phyloP scores from a whole-genome alignment of 2,888 invertebrate species.

The Brachynemurus nebulosus region DNA sequence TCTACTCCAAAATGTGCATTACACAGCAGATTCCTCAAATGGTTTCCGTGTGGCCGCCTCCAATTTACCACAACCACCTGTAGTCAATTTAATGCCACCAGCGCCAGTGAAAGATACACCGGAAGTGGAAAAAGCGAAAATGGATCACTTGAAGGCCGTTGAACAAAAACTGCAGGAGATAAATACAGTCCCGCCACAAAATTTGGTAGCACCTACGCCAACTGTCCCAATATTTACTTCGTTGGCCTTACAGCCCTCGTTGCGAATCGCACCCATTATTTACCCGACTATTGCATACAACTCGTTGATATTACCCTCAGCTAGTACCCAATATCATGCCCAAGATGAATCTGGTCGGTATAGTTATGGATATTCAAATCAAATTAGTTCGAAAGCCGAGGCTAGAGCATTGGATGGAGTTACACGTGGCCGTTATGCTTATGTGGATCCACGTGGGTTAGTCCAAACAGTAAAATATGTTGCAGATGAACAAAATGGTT shows the following conservation, averaged over 20 bases:
- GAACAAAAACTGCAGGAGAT: slow-evolving; percentile 25
- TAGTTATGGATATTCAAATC: slow-evolving; percentile 47
- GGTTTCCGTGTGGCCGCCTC: slow-evolving; percentile 48
- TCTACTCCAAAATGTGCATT: slow-evolving; percentile 42
- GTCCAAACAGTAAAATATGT: slow-evolving; percentile 49
- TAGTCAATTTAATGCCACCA: slow-evolving; percentile 27
- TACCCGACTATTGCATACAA: slow-evolving; percentile 11
- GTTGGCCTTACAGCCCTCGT: slow-evolving; percentile 14
- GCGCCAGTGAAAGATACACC: slow-evolving; percentile 30
- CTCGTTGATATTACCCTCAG: slow-evolving; percentile 1
- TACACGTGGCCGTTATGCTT: slow-evolving; percentile 51
- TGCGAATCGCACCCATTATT: slow-evolving; percentile 15
- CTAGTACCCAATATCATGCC: slow-evolving; percentile 31
- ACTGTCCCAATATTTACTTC: no score
- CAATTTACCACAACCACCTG: slow-evolving; percentile 36
- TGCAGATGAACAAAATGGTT: slow-evolving; percentile 46
- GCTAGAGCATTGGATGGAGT: slow-evolving; percentile 43
- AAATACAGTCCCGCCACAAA: slow-evolving; percentile 18
- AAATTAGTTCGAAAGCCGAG: slow-evolving; percentile 49
- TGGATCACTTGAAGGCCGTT: slow-evolving; percentile 26
- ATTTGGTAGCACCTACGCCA: slow-evolving; percentile 20
- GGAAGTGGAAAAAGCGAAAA: slow-evolving; percentile 27
- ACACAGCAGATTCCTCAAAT: slow-evolving; percentile 38
- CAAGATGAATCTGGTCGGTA: slow-evolving; percentile 40
- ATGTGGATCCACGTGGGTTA: slow-evolving; percentile 50